A percentile compares a stretch with the other conserved stretches of the same genome.
These are phyloP conservation scores for Sparidentex hasta DNA, from an alignment of 2,797 vertebrate genomes.

Conservation along the genomic window DNA sequence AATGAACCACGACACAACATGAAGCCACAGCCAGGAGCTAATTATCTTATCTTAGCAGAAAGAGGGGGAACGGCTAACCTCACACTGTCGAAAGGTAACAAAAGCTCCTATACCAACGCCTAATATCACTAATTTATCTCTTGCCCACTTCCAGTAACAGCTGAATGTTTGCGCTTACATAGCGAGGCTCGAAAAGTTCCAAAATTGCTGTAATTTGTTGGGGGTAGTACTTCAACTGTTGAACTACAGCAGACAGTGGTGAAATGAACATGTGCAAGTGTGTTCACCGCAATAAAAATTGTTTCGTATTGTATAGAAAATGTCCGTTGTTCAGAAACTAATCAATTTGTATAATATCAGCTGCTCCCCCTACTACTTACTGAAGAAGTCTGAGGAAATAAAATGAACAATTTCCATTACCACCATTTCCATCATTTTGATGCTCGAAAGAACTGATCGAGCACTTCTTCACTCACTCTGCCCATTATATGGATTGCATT, in stretches of 20 bases:
- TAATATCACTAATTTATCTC: too few relatives aligned
- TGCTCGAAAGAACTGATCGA: conserved; percentile 16
- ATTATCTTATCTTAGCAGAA: background rate
- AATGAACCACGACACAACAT: too few relatives aligned
- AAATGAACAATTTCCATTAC: background rate
- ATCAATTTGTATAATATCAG: background rate
- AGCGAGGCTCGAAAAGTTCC: too few relatives aligned
- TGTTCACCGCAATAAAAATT: background rate
- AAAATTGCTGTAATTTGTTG: background rate
- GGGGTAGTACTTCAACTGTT: too few relatives aligned
- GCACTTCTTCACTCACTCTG: background rate
- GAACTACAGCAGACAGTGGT: background rate
- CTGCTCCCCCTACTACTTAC: background rate
- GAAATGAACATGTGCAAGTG: background rate
- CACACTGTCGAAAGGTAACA: background rate
- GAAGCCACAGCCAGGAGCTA: background rate
- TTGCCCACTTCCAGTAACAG: background rate
- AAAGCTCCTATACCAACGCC: too few relatives aligned
- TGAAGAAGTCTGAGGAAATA: conserved; percentile 14
- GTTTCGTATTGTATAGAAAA: background rate
- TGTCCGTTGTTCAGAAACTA: background rate
- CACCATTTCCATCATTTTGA: background rate
- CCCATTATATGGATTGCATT: conserved; percentile 1
- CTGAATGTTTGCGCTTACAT: too few relatives aligned
- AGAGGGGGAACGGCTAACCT: too few relatives aligned